Evolutionary conservation across 2,113 vertebrate species (phyloP).

Genomic region (Chionodraco myersi): DNA sequence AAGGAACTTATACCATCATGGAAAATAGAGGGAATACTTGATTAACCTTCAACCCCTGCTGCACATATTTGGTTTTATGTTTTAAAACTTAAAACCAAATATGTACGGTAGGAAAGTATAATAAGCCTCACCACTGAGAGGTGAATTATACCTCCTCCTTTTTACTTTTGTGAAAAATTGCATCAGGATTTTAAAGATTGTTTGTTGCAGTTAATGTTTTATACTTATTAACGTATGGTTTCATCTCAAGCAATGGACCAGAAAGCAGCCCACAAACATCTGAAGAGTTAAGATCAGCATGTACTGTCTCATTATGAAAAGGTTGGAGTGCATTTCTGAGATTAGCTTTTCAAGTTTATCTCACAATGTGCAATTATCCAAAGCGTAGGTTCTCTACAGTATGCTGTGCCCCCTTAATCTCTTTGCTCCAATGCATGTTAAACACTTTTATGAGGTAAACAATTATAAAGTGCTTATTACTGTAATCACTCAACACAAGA

Average conservation of each 20-base stretch:
- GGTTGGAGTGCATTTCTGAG: background rate
- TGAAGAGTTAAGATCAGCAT: background rate
- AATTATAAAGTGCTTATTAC: conserved; percentile 11
- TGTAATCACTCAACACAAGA: background rate
- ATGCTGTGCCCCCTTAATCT: background rate
- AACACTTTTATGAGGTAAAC: conserved; percentile 8
- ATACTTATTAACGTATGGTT: background rate
- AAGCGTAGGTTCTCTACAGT: background rate
- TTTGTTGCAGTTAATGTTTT: background rate
- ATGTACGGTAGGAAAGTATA: too few relatives aligned
- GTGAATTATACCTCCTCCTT: too few relatives aligned
- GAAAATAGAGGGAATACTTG: background rate
- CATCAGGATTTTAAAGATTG: too few relatives aligned
- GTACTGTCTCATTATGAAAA: conserved; percentile 1
- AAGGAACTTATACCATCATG: background rate
- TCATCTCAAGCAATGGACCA: background rate
- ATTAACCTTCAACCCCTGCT: background rate
- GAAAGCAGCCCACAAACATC: background rate
- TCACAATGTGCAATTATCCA: conserved; percentile 1
- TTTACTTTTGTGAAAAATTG: too few relatives aligned
- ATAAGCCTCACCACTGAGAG: too few relatives aligned
- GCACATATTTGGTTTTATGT: too few relatives aligned
- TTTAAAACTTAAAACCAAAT: too few relatives aligned
- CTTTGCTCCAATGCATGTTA: background rate
- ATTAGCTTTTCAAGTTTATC: background rate